Base-by-base conservation (phyloP, 2,888 invertebrate species). In the Troglohyphantes excavatus region DNA sequence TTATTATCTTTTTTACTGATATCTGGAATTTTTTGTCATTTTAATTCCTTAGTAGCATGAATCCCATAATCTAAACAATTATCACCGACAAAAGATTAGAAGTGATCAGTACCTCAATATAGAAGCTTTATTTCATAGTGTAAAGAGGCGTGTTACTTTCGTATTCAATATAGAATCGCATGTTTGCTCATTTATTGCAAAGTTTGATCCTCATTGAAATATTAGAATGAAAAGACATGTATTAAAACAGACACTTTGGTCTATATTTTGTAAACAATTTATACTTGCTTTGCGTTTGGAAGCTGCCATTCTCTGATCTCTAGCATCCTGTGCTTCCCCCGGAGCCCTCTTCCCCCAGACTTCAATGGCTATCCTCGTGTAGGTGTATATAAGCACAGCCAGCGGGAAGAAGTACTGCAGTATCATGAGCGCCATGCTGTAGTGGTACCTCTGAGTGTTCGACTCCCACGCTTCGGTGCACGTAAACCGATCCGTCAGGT, bases 311-410 rank as follows among this genome's bases (percentile, higher is more conserved):
- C 97, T 95, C 91, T 96, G 95, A 94, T 98, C 98, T 68, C 98
- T 94, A 6, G 95, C 95, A 90, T 96, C 96, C 93, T 97, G 96
- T 0, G 97, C 97, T 93, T 98, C 98, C 0, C 98, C 98, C 0
- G 98, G 97, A 5, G 97, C 96, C 59, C 96, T 94, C 91, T 97
- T 96, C 26, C 97, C 97, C 97, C 97, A 97, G 61, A 98, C 97
- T 17, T 96, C 96, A 76, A 96, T 95, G 0, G 96, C 97, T 90
- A 98, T 98, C 92, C 96, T 95, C 0, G 96, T 96, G 93, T 98
- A 98, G 0, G 98, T 97, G 93, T 96, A 96, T 85, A 97, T 94
- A 19, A 98, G 95, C 46, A 97, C 97, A 29, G 95, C 93, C 91
- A 97, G 94, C 0, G 98, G 98, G 91, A 98, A 94, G 90, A 96